Conservation (phyloP, 2,888 invertebrate genomes). For the Halictus quadricinctus region DNA sequence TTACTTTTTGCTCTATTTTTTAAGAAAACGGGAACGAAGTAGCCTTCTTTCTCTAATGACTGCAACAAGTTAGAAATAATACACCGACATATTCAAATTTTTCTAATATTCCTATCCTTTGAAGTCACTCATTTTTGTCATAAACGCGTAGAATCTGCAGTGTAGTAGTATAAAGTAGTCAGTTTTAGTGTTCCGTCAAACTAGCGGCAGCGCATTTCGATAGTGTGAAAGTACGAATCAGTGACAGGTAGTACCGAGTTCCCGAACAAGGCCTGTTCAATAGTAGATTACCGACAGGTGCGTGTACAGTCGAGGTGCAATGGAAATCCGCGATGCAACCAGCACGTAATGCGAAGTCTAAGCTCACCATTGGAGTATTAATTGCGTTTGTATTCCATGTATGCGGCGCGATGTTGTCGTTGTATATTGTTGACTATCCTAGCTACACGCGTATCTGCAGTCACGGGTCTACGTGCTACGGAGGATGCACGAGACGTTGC, state of each 20-base stretch:
- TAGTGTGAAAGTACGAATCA: too few species aligned
- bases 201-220: too few species aligned
- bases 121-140: neutral
- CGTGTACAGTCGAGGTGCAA: neutral
- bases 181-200: neutral
- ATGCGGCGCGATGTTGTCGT: constrained; percentile 32
- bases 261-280: neutral
- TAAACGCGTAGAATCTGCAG: neutral
- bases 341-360: constrained; percentile 38
- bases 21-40: too few species aligned
- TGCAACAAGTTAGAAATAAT: neutral
- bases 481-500: neutral
- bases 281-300: neutral
- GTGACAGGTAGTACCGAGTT: neutral
- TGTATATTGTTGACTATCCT: neutral
- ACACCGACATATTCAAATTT: neutral
- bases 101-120: neutral
- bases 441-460: constrained; percentile 32
- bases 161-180: neutral
- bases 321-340: constrained; percentile 8
- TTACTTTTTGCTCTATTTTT: too few species aligned
- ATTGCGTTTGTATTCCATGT: constrained; percentile 43
- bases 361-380: constrained; percentile 62
- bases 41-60: neutral
- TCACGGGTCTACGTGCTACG: neutral